phyloP scores from a whole-genome alignment of 2,113 vertebrate genomes.

The Corythaeola cristata region DNA sequence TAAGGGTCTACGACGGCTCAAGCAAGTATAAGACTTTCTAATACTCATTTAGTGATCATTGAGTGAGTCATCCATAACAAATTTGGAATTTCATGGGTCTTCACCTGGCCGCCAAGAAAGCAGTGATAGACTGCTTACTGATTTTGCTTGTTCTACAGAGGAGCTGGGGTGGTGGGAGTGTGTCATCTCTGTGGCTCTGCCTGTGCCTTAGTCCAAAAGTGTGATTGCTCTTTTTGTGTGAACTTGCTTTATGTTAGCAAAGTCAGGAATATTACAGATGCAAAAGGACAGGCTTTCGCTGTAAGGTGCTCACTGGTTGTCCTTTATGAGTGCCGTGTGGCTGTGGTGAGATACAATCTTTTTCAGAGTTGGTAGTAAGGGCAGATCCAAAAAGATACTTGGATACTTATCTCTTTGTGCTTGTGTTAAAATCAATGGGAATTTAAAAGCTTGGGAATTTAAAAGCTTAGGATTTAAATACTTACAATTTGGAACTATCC shows the following conservation, averaged over 20 bases:
- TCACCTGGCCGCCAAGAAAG: neutral
- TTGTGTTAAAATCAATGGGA: constrained; percentile 49
- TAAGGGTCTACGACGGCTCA: neutral
- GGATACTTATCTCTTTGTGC: constrained; percentile 13
- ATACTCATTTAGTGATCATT: neutral
- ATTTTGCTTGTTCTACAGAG: neutral
- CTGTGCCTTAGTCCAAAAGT: neutral
- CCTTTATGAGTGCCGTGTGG: neutral
- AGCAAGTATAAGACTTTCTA: neutral
- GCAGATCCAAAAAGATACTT: constrained; percentile 21
- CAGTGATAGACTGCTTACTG: neutral
- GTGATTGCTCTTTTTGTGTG: neutral
- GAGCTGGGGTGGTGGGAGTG: neutral
- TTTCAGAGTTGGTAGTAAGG: neutral
- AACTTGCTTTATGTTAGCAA: neutral
- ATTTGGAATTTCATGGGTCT: neutral
- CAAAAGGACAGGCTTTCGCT: neutral
- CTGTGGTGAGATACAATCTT: neutral
- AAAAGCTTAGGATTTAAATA: constrained; percentile 63
- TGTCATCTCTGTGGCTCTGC: neutral
- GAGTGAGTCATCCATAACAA: neutral
- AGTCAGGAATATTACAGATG: neutral
- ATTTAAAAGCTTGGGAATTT: constrained; percentile 54
- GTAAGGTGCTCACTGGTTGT: neutral
- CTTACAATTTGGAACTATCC: constrained; percentile 50